Evolutionary conservation across 2,888 invertebrate species (phyloP).

Genomic region (Amblyjoppa fuscipennis): DNA sequence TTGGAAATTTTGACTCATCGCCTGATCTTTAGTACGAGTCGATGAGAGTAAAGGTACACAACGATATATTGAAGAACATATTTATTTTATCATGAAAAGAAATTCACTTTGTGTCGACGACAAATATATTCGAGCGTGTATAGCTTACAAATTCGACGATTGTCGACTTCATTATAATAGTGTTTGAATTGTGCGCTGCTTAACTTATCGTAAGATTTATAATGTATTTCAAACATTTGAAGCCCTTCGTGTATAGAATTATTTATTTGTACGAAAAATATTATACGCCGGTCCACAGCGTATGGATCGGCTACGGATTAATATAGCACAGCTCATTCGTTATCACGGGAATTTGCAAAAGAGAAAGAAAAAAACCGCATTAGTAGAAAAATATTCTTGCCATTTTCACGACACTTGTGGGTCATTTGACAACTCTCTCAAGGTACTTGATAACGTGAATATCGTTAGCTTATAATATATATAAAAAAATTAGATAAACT

Average conservation of each 20-base stretch:
- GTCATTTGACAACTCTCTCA: neutral
- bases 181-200: neutral
- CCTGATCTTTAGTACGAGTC: neutral
- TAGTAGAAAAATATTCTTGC: constrained; percentile 22
- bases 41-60: neutral
- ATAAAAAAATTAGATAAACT: neutral
- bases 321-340: constrained; percentile 42
- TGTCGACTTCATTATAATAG: neutral
- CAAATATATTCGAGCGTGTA: constrained; percentile 18
- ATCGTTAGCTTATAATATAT: neutral
- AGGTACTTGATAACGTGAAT: neutral
- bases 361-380: constrained; percentile 5
- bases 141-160: constrained; percentile 9
- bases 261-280: constrained; percentile 35
- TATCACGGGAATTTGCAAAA: constrained; percentile 46
- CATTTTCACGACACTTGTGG: neutral
- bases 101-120: neutral
- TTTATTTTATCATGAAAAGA: constrained; percentile 30
- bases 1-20: too few species aligned
- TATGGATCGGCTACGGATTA: constrained; percentile 2
- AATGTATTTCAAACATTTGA: neutral
- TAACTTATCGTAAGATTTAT: neutral
- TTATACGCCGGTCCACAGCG: neutral
- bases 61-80: constrained; percentile 1
- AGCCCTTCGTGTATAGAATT: constrained; percentile 1